Conservation (phyloP, 2,888 invertebrate species). For the Sinodicranocentrus sp. region DNA sequence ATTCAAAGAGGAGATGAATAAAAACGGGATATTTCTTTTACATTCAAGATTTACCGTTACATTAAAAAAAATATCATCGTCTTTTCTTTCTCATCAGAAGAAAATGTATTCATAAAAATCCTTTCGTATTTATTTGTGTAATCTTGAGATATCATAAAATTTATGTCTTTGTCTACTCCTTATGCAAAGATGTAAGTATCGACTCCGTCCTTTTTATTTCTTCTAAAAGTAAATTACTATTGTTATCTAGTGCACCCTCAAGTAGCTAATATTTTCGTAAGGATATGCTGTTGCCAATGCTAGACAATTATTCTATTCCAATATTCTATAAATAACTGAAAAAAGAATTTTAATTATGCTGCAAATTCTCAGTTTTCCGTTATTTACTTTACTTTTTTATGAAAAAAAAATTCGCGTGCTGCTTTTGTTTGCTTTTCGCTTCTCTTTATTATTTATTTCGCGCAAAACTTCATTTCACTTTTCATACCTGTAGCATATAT, state of each 20-base stretch:
- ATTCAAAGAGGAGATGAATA: not conserved
- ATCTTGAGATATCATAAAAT: not conserved
- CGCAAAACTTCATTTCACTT: not conserved
- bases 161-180: too few species aligned
- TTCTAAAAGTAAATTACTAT: not conserved
- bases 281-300: not conserved
- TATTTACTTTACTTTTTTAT: not conserved
- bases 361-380: not conserved
- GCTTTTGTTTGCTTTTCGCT: not conserved
- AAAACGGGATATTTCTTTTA: conserved; percentile 11
- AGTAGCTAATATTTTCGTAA: not conserved
- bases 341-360: too few species aligned
- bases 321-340: not conserved
- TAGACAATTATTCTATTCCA: not conserved
- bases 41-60: not conserved
- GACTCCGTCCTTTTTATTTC: not conserved
- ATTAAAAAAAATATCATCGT: conserved; percentile 11
- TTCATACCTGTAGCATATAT: conserved; percentile 42
- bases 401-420: conserved; percentile 4
- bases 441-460: too few species aligned
- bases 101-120: too few species aligned
- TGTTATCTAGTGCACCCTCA: not conserved
- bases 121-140: not conserved
- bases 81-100: too few species aligned
- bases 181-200: conserved; percentile 77